A percentile compares a stretch with the other conserved stretches of the same genome.
phyloP scores from a whole-genome alignment of 2,113 vertebrate species.

The Chaetops frenatus region DNA sequence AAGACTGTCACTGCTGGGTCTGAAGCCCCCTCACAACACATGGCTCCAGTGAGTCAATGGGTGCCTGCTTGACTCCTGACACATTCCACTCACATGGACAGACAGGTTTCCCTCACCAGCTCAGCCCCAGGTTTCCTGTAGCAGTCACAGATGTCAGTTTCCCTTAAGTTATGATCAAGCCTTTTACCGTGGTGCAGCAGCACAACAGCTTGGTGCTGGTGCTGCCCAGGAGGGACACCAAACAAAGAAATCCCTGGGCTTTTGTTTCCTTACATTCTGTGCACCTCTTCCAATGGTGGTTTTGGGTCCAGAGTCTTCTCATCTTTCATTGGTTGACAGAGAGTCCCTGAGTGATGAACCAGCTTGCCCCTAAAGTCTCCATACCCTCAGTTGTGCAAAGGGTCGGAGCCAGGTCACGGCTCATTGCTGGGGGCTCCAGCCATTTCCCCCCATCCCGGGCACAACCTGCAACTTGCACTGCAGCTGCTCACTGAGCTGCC shows the following conservation, averaged over 20 bases:
- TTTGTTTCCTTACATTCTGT: not conserved
- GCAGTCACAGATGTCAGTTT: not conserved
- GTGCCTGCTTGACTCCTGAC: not conserved
- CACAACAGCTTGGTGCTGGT: not conserved
- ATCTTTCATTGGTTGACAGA: not conserved
- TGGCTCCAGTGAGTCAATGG: not conserved
- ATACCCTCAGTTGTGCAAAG: not conserved
- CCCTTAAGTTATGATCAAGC: not conserved
- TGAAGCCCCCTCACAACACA: accelerated
- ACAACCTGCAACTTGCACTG: not conserved
- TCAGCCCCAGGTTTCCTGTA: not conserved
- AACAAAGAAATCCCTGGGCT: not conserved
- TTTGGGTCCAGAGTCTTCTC: not conserved
- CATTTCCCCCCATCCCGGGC: not conserved
- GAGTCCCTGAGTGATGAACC: not conserved
- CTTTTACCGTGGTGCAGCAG: not conserved
- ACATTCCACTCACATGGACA: not conserved
- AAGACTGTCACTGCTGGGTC: not conserved
- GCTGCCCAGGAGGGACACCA: accelerated
- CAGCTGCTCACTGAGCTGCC: not conserved
- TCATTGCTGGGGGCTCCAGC: not conserved
- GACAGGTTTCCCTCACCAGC: not conserved
- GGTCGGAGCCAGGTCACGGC: accelerated
- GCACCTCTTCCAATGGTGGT: not conserved
- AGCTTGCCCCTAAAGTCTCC: not conserved